These are phyloP conservation scores for Coregonus sp. DNA, from an alignment of 2,797 vertebrate species.

Conservation along the genomic window DNA sequence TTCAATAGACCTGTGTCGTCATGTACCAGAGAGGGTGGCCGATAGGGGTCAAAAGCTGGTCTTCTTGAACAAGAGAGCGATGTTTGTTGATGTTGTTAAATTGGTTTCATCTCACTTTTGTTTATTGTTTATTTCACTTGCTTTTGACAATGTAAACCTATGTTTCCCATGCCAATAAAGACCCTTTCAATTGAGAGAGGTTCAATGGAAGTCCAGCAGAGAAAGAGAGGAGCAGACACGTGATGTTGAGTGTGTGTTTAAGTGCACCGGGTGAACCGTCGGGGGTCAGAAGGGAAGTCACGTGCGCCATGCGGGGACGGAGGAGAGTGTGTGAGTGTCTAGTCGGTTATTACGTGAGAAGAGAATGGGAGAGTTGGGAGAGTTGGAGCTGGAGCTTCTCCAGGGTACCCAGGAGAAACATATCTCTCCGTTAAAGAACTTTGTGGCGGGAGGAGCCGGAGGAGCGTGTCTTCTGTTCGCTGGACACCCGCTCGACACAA, in stretches of 20 bases:
- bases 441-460: constrained; percentile 74
- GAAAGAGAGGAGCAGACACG: background rate
- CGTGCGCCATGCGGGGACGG: too few species aligned
- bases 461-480: constrained; percentile 77
- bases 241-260: background rate
- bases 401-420: constrained; percentile 11
- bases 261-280: background rate
- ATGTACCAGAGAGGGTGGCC: background rate
- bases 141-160: too few species aligned
- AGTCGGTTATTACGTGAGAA: constrained; percentile 1
- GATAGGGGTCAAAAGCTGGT: background rate
- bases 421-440: constrained; percentile 76
- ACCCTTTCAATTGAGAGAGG: background rate
- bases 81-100: too few species aligned
- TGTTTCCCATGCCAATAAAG: too few species aligned
- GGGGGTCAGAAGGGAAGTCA: background rate
- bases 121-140: too few species aligned
- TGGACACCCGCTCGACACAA: constrained; percentile 82
- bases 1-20: background rate
- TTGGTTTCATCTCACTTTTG: too few species aligned
- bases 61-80: background rate
- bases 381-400: background rate
- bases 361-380: constrained; percentile 51
- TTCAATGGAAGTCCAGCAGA: background rate
- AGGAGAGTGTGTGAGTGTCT: background rate